Base-by-base conservation (phyloP, 1,140 invertebrate genomes). In the Formica selysi region DNA sequence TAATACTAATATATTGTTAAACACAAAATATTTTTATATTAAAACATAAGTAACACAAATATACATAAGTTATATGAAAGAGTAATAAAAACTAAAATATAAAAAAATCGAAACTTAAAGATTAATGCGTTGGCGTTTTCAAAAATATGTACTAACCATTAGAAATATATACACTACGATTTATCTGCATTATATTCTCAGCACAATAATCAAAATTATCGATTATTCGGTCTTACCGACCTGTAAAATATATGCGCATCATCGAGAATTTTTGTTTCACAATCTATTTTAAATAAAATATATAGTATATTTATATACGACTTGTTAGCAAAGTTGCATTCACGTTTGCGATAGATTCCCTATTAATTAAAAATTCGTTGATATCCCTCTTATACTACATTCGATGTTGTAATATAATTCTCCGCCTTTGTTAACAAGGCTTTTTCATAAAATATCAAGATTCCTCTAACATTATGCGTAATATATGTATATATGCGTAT, bases 221-320 rank as follows among this genome's bases (percentile, higher is more conserved):
- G 90, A 92, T 92, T 81, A 86, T 85, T 65, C 64, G 79, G 51
- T 87, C 74, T 86, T 19, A 62, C 22, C 19, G 11, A 85, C 92
- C 87, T 92, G 90, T 93, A 93, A 93, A 93, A 93, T 93, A 93
- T 93, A 93, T 93, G 91, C 62, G 86, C 91, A 88, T 91, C 90
- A 61, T 91, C 87, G 10, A 44, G 59, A 86, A 71, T 90, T 89
- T 92, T 92, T 86, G 88, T 87, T 74, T 92, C 91, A 93, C 93
- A 94, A 91, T 91, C 92, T 93, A 93, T 93, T 93, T 93, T 93
- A 94, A 94, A 93, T 91, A 89, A 90, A 90, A 93, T 86, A 89
- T 44, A 11, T 88, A 91, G 41, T 80, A 81, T 74, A 78, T 48
- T 76, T 41, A 65, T 83, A 8, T 44, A 44, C 41, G 41, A 3